phyloP scores from a whole-genome alignment of 2,797 vertebrate species.

The Crenuchus spilurus region DNA sequence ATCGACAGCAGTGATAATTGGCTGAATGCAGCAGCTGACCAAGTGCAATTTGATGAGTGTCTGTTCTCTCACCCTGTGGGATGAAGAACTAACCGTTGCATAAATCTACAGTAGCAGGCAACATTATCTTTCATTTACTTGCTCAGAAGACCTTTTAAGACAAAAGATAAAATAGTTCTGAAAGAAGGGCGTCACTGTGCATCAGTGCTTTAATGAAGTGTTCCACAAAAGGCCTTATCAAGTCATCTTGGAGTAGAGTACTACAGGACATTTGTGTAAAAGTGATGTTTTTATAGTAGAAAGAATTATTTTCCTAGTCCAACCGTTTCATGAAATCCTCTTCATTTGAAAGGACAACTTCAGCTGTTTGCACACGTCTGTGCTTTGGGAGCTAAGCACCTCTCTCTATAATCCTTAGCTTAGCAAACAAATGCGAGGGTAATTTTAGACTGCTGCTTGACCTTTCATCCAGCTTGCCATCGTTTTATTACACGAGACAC shows the following conservation, averaged over 20 bases:
- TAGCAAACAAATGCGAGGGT: conserved; percentile 11
- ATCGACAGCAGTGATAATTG: not conserved
- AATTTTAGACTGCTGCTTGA: conserved; percentile 4
- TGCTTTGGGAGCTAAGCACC: not conserved
- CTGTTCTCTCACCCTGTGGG: not conserved
- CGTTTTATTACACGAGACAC: conserved; percentile 4
- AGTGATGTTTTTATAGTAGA: not conserved
- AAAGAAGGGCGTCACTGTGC: not conserved
- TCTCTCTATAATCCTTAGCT: conserved; percentile 4
- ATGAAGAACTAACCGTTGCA: not conserved
- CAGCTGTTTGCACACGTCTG: conserved; percentile 1
- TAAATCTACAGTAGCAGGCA: not conserved
- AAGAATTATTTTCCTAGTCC: not conserved
- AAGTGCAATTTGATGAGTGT: not conserved
- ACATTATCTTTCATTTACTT: not conserved
- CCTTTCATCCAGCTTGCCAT: not conserved
- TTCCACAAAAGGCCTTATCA: not conserved
- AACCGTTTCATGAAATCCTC: conserved; percentile 6
- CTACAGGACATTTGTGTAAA: not conserved
- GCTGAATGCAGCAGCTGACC: not conserved
- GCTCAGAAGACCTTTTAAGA: not conserved
- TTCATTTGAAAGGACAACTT: conserved; percentile 8
- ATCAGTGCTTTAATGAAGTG: not conserved
- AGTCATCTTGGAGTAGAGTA: not conserved
- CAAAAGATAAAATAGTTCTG: not conserved